Conservation (phyloP, 23 tunicate species). For the Trididemnum clinides region DNA sequence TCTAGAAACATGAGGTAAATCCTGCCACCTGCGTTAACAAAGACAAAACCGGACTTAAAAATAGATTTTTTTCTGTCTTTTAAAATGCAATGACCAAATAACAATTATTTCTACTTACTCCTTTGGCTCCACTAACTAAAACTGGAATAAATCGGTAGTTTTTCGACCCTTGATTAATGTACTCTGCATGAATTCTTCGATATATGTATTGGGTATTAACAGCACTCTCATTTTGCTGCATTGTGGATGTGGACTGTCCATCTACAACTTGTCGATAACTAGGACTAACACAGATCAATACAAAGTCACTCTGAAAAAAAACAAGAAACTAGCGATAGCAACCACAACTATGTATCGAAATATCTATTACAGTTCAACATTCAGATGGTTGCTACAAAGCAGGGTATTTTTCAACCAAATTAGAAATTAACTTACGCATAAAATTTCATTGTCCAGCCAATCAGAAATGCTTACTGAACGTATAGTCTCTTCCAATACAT, state of each 20-base stretch:
- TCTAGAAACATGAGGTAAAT: no score
- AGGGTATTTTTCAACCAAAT: no score
- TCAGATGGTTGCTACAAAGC: no score
- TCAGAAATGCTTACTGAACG: slow-evolving; percentile 64
- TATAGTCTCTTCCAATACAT: slow-evolving; percentile 74
- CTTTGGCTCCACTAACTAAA: slow-evolving; percentile 58
- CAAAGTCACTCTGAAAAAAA: slow-evolving; percentile 77
- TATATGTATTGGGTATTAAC: slow-evolving; percentile 79
- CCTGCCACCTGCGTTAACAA: no score
- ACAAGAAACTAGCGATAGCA: no score
- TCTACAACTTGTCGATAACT: slow-evolving; percentile 59
- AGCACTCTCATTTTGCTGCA: slow-evolving; percentile 21
- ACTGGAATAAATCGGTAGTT: slow-evolving; percentile 91
- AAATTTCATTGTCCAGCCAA: slow-evolving; percentile 78
- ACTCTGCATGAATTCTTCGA: slow-evolving; percentile 66
- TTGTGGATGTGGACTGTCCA: slow-evolving; percentile 1
- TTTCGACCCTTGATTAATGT: slow-evolving; percentile 63
- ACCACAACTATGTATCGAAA: no score
- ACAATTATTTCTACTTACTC: no score
- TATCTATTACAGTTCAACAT: no score
- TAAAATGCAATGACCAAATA: no score
- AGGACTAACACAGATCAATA: slow-evolving; percentile 80
- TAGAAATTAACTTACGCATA: slow-evolving; percentile 11
- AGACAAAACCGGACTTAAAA: no score
- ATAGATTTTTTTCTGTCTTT: no score